These are phyloP conservation scores for Hypomecis punctinalis DNA, from an alignment of 2,888 invertebrate genomes.

Conservation along the genomic window DNA sequence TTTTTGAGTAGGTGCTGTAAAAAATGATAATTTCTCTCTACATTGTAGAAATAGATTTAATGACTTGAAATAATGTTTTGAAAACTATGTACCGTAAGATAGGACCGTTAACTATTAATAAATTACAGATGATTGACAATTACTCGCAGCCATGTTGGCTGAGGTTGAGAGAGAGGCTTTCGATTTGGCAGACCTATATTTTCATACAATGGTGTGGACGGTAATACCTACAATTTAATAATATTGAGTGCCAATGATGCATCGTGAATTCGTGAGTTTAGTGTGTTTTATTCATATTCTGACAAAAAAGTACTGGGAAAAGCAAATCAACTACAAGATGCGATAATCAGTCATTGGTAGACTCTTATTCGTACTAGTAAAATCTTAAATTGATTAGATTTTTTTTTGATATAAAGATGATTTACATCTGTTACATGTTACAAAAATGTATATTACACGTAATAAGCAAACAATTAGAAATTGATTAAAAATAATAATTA, in stretches of 20 bases:
- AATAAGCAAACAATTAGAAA: no score
- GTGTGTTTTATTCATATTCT: no score
- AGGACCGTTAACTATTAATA: conserved; percentile 31
- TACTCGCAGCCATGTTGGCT: conserved; percentile 22
- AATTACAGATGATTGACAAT: conserved; percentile 30
- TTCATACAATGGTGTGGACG: conserved; percentile 10
- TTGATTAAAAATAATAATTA: no score
- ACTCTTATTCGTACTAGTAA: no score
- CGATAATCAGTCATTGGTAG: no score
- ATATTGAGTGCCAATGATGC: not conserved
- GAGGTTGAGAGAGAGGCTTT: conserved; percentile 17
- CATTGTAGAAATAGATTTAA: conserved; percentile 9
- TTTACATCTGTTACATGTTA: no score
- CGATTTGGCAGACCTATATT: conserved; percentile 19
- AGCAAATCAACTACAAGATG: no score
- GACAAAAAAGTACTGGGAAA: no score
- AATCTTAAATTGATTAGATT: no score
- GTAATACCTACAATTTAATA: not conserved
- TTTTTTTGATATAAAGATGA: no score
- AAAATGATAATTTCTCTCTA: conserved; percentile 8
- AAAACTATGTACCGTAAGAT: conserved; percentile 30
- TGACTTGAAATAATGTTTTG: conserved; percentile 17
- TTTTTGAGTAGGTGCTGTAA: conserved; percentile 2
- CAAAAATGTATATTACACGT: no score
- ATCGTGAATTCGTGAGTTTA: no score